Evolutionary conservation across 2,888 invertebrate species (phyloP).

Genomic region (Pharmacophagus antenor): DNA sequence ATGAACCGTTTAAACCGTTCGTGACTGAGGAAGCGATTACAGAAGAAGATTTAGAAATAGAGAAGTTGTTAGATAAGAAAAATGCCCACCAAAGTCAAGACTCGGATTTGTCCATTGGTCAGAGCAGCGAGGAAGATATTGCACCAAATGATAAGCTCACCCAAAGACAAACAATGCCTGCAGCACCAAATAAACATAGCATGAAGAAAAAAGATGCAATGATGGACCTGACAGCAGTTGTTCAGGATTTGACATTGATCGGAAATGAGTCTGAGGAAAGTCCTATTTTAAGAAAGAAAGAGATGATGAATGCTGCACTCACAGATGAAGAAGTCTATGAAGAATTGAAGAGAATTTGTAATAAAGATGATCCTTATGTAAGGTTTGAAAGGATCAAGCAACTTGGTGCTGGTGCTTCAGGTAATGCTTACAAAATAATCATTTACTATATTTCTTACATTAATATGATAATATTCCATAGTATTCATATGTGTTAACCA

Average conservation of each 20-base stretch:
- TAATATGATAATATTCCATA: too few species aligned
- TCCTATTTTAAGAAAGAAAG: constrained; percentile 83
- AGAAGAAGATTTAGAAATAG: constrained; percentile 91
- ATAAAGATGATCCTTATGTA: constrained; percentile 88
- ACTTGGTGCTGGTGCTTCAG: constrained; percentile 94
- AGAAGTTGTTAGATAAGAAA: constrained; percentile 87
- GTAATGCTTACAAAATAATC: constrained; percentile 43
- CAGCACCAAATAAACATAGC: constrained; percentile 65
- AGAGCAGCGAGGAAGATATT: constrained; percentile 78
- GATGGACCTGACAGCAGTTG: constrained; percentile 61
- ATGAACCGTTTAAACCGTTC: constrained; percentile 88
- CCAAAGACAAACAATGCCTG: constrained; percentile 80
- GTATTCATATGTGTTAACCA: too few species aligned
- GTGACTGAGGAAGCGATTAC: constrained; percentile 90
- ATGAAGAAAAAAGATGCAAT: constrained; percentile 67
- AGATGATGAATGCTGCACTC: constrained; percentile 76
- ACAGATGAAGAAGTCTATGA: constrained; percentile 88
- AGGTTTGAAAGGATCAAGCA: constrained; percentile 91
- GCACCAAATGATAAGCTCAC: constrained; percentile 60
- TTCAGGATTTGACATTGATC: constrained; percentile 67
- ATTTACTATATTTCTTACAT: background rate
- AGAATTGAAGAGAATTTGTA: constrained; percentile 89
- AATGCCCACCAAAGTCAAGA: constrained; percentile 85
- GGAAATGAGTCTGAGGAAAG: constrained; percentile 77
- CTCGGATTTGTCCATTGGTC: constrained; percentile 74